A percentile compares a stretch with the other conserved stretches of the same genome.
These are phyloP conservation scores for Cynoglossus semilaevis DNA, from an alignment of 2,113 vertebrate species.

Conservation along the genomic window DNA sequence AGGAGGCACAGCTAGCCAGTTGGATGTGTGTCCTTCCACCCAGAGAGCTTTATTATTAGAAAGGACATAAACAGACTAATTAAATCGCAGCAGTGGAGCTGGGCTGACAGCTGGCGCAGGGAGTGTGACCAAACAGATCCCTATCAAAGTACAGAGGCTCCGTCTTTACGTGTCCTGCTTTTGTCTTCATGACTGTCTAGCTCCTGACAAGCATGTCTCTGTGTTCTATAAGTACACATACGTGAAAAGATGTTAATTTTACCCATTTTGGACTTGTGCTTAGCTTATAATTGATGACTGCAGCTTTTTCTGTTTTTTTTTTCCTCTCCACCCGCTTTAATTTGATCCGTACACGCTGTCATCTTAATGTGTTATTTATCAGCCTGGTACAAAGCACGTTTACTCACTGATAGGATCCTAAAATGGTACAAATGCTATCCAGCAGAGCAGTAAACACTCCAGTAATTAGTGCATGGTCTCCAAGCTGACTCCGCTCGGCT, in stretches of 20 bases:
- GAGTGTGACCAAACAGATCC: slow-evolving; percentile 97
- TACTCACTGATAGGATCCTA: slow-evolving; percentile 49
- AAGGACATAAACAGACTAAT: slow-evolving; percentile 99
- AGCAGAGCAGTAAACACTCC: slow-evolving; percentile 68
- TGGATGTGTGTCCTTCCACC: slow-evolving; percentile 97
- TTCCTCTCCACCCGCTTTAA: neutral
- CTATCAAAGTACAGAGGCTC: slow-evolving; percentile 92
- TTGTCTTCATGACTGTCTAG: slow-evolving; percentile 22
- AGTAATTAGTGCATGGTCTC: slow-evolving; percentile 69
- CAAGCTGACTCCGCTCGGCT: slow-evolving; percentile 61
- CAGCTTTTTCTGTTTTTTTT: slow-evolving; percentile 18
- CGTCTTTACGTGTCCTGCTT: slow-evolving; percentile 44
- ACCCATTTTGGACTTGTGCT: slow-evolving; percentile 11
- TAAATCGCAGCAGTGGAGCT: slow-evolving; percentile 99
- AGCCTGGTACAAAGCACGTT: slow-evolving; percentile 24
- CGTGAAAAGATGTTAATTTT: neutral
- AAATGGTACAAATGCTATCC: slow-evolving; percentile 68
- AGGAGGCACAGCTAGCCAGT: slow-evolving; percentile 78
- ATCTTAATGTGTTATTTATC: slow-evolving; percentile 53
- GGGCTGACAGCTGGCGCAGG: slow-evolving; percentile 99
- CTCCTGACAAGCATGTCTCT: slow-evolving; percentile 17
- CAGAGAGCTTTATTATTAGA: slow-evolving; percentile 99
- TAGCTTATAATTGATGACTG: slow-evolving; percentile 17
- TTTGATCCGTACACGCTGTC: slow-evolving; percentile 27
- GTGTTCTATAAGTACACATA: slow-evolving; percentile 8